A percentile compares a stretch with the other conserved stretches of the same genome.
These are phyloP conservation scores for Autographa pulchrina DNA, from an alignment of 2,888 invertebrate genomes.

Conservation along the genomic window DNA sequence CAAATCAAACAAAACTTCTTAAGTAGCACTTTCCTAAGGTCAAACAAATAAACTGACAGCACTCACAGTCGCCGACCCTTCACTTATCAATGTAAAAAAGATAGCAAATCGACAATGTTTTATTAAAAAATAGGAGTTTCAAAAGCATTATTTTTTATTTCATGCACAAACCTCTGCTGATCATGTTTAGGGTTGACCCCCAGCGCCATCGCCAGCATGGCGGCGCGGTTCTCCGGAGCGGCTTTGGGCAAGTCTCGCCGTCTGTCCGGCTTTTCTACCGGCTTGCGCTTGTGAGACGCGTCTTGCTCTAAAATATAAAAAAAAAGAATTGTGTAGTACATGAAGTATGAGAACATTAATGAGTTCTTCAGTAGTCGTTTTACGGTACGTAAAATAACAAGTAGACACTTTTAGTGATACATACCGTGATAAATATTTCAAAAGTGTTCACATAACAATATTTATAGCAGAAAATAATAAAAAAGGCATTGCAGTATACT, in stretches of 20 bases:
- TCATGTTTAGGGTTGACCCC: slow-evolving; percentile 86
- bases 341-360: not conserved
- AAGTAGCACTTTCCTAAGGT: too few species aligned
- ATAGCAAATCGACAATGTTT: too few species aligned
- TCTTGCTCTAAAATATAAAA: slow-evolving; percentile 32
- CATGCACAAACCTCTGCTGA: slow-evolving; percentile 68
- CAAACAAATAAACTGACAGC: too few species aligned
- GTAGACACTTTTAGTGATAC: too few species aligned
- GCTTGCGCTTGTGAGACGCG: slow-evolving; percentile 43
- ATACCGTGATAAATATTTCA: too few species aligned
- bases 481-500: slow-evolving; percentile 1
- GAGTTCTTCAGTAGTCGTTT: too few species aligned
- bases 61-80: too few species aligned
- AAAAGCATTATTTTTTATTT: too few species aligned
- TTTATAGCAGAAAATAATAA: not conserved
- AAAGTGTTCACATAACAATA: not conserved
- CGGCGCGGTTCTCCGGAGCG: slow-evolving; percentile 71
- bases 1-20: too few species aligned
- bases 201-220: slow-evolving; percentile 89
- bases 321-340: not conserved
- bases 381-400: too few species aligned
- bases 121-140: too few species aligned
- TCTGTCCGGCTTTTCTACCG: slow-evolving; percentile 42
- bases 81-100: too few species aligned
- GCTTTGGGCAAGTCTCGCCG: slow-evolving; percentile 39